phyloP scores from a whole-genome alignment of 2,888 invertebrate species.

The Hyalella azteca region DNA sequence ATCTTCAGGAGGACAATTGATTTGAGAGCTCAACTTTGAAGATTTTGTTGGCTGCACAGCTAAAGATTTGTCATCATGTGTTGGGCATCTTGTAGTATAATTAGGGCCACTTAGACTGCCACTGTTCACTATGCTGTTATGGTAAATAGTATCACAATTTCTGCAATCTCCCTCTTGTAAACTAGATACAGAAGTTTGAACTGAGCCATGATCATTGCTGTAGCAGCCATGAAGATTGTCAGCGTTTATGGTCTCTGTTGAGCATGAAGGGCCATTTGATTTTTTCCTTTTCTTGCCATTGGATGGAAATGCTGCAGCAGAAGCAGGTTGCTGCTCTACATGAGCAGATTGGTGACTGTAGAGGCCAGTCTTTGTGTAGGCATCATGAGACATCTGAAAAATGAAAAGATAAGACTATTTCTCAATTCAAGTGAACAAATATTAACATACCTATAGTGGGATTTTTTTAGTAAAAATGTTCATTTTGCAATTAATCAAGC shows the following conservation, averaged over 20 bases:
- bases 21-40: too few species aligned
- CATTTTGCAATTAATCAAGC: too few species aligned
- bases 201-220: slow-evolving; percentile 20
- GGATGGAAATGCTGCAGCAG: not conserved
- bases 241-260: slow-evolving; percentile 3
- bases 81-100: too few species aligned
- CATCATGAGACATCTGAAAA: slow-evolving; percentile 48
- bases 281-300: slow-evolving; percentile 26
- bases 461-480: not conserved
- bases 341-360: slow-evolving; percentile 47
- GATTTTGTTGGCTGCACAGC: too few species aligned
- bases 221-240: slow-evolving; percentile 43
- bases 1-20: too few species aligned
- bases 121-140: too few species aligned
- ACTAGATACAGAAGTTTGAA: not conserved
- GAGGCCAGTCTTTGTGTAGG: slow-evolving; percentile 52
- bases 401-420: not conserved
- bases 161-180: too few species aligned
- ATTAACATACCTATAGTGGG: not conserved
- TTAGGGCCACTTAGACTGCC: too few species aligned
- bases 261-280: too few species aligned
- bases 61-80: too few species aligned
- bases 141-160: too few species aligned
- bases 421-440: not conserved
- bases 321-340: not conserved